Conservation (phyloP, 2,797 vertebrate species). For the Tamandua tetradactyla region DNA sequence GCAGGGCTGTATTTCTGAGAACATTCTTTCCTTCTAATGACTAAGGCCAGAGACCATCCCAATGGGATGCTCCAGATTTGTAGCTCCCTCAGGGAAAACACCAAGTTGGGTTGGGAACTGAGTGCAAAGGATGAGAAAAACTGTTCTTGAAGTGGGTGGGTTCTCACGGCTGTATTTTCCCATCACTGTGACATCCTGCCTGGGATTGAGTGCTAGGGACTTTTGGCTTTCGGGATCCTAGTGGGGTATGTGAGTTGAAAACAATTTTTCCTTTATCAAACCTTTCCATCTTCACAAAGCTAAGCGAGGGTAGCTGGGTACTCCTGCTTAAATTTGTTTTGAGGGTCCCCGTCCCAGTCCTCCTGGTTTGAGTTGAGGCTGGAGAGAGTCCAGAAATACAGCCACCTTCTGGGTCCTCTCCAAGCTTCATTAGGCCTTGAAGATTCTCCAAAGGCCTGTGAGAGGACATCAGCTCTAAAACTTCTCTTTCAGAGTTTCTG, state of each 20-base stretch:
- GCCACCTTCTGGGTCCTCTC: background rate
- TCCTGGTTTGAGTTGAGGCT: background rate
- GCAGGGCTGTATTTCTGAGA: constrained; percentile 64
- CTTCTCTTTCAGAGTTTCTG: background rate
- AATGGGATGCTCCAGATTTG: constrained; percentile 30
- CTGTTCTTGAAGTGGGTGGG: background rate
- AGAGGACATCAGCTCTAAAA: background rate
- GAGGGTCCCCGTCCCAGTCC: too few relatives aligned
- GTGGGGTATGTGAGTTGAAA: background rate
- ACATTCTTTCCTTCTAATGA: background rate
- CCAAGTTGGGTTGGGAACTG: background rate
- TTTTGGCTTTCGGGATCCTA: background rate
- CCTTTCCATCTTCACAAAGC: background rate
- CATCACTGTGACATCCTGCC: background rate
- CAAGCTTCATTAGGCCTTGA: background rate
- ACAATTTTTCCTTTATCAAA: background rate
- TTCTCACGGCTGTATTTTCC: background rate
- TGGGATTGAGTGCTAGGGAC: background rate
- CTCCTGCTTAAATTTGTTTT: background rate
- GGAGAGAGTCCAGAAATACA: background rate
- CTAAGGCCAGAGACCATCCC: background rate
- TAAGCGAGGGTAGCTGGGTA: background rate
- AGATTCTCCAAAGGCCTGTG: background rate
- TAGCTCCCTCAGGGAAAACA: background rate
- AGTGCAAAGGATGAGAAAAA: constrained; percentile 11